Conservation (phyloP, 2,797 vertebrate species). For the Aotus griseimembra region DNA sequence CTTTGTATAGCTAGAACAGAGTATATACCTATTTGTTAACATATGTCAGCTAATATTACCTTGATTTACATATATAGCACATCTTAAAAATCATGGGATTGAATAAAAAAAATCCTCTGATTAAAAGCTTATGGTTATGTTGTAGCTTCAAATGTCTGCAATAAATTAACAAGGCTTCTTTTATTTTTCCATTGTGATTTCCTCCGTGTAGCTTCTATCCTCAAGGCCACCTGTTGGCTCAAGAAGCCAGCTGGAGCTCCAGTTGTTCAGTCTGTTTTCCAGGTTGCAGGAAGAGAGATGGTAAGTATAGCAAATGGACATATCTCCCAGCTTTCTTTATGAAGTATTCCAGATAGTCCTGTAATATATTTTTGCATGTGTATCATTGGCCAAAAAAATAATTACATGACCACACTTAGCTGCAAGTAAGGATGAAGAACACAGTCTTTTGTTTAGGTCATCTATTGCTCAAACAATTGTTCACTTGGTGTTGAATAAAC, state of each 20-base stretch:
- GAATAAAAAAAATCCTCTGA: neutral
- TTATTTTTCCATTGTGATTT: neutral
- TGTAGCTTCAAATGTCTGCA: neutral
- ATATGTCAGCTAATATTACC: neutral
- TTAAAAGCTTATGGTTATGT: neutral
- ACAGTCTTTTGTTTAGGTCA: neutral
- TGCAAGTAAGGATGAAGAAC: neutral
- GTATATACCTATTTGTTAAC: neutral
- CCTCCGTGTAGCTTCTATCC: neutral
- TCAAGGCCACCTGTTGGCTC: neutral
- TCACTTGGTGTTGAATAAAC: neutral
- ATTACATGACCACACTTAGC: neutral
- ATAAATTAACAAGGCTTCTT: neutral
- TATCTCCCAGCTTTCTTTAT: neutral
- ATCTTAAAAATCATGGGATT: neutral
- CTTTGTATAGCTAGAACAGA: neutral
- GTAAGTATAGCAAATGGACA: neutral
- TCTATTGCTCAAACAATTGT: neutral
- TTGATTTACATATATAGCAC: neutral
- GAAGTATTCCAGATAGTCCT: neutral
- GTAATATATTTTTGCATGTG: neutral
- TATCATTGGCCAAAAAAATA: neutral
- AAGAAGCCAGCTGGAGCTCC: neutral
- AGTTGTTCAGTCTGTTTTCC: neutral
- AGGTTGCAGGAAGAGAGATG: neutral